A percentile compares a stretch with the other conserved stretches of the same genome.
phyloP scores from a whole-genome alignment of 2,888 invertebrate species.

The Parascotia fuliginaria region DNA sequence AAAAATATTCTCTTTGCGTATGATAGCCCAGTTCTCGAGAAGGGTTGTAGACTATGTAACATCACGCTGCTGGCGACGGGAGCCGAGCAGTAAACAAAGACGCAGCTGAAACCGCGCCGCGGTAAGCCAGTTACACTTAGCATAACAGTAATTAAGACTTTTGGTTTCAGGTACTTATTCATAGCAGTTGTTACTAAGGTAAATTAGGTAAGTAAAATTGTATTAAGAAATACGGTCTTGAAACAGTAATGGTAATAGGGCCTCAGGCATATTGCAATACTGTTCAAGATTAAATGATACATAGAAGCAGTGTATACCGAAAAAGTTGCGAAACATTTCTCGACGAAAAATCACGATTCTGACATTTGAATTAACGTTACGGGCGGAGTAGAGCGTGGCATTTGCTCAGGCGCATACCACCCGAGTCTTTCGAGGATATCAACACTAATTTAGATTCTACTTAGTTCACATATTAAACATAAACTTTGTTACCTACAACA shows the following conservation, averaged over 20 bases:
- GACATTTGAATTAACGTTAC: constrained; percentile 79
- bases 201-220: background rate
- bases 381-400: constrained; percentile 75
- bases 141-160: too few relatives aligned
- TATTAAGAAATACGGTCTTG: background rate
- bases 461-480: constrained; percentile 16
- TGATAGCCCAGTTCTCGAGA: too few relatives aligned
- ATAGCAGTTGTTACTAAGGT: background rate
- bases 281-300: constrained; percentile 19
- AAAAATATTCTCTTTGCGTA: too few relatives aligned
- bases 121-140: too few relatives aligned
- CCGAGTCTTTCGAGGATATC: constrained; percentile 53
- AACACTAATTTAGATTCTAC: constrained; percentile 34
- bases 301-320: constrained; percentile 27
- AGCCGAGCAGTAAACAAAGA: too few relatives aligned
- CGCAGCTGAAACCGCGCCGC: too few relatives aligned
- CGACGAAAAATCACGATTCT: constrained; percentile 82
- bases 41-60: too few relatives aligned
- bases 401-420: constrained; percentile 72
- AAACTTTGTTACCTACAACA: constrained; percentile 7
- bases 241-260: constrained; percentile 2
- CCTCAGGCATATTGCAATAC: background rate
- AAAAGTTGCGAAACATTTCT: constrained; percentile 74
- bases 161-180: constrained; percentile 27
- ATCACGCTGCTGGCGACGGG: too few relatives aligned